Evolutionary conservation across 2,113 vertebrate genomes (phyloP).

Genomic region (Strix aluco): DNA sequence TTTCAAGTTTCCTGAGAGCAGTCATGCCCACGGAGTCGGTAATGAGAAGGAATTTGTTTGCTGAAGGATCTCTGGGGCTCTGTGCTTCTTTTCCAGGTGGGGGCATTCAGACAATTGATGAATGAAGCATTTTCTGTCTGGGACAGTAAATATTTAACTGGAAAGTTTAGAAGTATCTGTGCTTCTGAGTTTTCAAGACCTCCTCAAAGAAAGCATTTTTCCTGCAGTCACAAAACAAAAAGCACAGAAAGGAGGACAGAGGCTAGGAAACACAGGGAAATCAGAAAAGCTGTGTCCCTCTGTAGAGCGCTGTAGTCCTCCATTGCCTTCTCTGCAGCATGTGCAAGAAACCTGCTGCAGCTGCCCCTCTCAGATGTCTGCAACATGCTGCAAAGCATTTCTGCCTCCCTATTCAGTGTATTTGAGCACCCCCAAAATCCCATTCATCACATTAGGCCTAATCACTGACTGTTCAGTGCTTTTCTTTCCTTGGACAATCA

Average conservation of each 20-base stretch:
- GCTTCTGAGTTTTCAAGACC: neutral
- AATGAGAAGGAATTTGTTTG: slow-evolving; percentile 76
- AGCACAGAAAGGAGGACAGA: neutral
- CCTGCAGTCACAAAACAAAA: neutral
- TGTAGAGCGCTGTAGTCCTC: neutral
- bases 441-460: neutral
- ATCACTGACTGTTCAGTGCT: neutral
- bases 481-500: neutral
- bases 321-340: neutral
- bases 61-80: slow-evolving; percentile 71
- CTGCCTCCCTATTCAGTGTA: neutral
- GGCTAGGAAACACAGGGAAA: neutral
- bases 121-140: slow-evolving; percentile 20
- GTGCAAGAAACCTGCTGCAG: neutral
- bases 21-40: slow-evolving; percentile 29
- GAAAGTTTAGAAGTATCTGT: slow-evolving; percentile 31
- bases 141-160: slow-evolving; percentile 51
- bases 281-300: neutral
- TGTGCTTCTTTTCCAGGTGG: slow-evolving; percentile 70
- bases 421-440: neutral
- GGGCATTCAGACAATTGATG: slow-evolving; percentile 47
- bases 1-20: slow-evolving; percentile 74
- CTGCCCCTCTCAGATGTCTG: neutral
- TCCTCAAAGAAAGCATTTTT: neutral
- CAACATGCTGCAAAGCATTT: accelerated